phyloP scores from a whole-genome alignment of 2,888 invertebrate genomes.

The Sarcophaga variegata region DNA sequence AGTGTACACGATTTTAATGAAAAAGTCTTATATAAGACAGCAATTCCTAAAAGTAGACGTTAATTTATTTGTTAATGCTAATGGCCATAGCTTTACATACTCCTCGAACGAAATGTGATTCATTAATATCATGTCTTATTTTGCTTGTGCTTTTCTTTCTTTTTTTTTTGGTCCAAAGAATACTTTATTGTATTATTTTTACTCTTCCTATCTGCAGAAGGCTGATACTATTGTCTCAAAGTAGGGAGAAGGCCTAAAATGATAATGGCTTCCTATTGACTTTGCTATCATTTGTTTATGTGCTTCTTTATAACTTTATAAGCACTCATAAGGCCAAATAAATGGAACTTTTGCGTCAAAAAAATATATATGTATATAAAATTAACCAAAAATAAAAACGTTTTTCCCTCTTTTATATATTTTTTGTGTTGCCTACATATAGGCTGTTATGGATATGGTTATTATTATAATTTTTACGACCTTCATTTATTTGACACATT shows the following conservation, averaged over 20 bases:
- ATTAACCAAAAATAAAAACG: background rate
- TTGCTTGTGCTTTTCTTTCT: no score
- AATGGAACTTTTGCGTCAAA: no score
- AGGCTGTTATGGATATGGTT: conserved; percentile 33
- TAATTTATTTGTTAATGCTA: conserved; percentile 36
- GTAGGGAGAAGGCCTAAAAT: background rate
- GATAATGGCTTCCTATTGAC: conserved; percentile 55
- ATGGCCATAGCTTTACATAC: background rate
- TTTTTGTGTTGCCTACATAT: conserved; percentile 47
- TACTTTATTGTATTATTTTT: background rate
- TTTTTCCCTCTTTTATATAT: background rate
- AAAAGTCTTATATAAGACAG: no score
- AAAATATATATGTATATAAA: no score
- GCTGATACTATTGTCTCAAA: background rate
- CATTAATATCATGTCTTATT: background rate
- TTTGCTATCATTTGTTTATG: conserved; percentile 35
- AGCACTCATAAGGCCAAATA: no score
- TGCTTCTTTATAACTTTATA: background rate
- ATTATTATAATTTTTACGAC: conserved; percentile 54
- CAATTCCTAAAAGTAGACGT: conserved; percentile 27
- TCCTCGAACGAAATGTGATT: conserved; percentile 14
- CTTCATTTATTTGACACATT: conserved; percentile 56
- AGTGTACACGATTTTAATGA: no score
- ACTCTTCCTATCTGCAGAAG: background rate
- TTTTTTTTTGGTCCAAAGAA: no score